These are phyloP conservation scores for Eueides isabella DNA, from an alignment of 1,140 invertebrate genomes.

Conservation along the genomic window DNA sequence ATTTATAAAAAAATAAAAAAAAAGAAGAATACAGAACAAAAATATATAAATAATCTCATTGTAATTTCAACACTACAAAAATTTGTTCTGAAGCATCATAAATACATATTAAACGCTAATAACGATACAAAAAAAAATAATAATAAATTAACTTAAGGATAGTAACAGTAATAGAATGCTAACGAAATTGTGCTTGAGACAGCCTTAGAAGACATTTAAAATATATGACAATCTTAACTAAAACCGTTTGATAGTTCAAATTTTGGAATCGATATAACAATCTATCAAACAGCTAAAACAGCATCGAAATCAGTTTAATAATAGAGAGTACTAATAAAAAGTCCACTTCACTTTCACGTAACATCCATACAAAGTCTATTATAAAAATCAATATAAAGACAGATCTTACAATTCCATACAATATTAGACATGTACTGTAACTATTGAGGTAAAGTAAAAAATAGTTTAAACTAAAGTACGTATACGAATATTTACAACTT, in stretches of 20 bases:
- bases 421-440: slow-evolving; percentile 14
- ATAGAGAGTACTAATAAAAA: neutral
- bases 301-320: slow-evolving; percentile 2
- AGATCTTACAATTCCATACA: neutral
- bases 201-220: slow-evolving; percentile 45
- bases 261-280: neutral
- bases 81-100: slow-evolving; percentile 50
- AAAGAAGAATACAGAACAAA: slow-evolving; percentile 56
- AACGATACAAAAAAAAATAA: slow-evolving; percentile 56
- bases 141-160: slow-evolving; percentile 69
- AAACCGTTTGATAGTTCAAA: neutral
- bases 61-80: slow-evolving; percentile 75
- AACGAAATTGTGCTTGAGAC: slow-evolving; percentile 63
- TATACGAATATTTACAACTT: slow-evolving; percentile 75
- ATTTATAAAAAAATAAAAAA: slow-evolving; percentile 76
- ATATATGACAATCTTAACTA: neutral
- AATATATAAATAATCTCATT: slow-evolving; percentile 75
- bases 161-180: slow-evolving; percentile 52
- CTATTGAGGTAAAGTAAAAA: slow-evolving; percentile 70
- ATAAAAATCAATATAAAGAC: neutral
- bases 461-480: slow-evolving; percentile 58
- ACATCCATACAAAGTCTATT: slow-evolving; percentile 1
- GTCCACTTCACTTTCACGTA: neutral
- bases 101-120: slow-evolving; percentile 47
- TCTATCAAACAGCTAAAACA: slow-evolving; percentile 3